These are phyloP conservation scores for Hydractinia symbiolongicarpus DNA, from an alignment of 30 jellyfish, hydroid and myxozoan species.

Conservation along the genomic window DNA sequence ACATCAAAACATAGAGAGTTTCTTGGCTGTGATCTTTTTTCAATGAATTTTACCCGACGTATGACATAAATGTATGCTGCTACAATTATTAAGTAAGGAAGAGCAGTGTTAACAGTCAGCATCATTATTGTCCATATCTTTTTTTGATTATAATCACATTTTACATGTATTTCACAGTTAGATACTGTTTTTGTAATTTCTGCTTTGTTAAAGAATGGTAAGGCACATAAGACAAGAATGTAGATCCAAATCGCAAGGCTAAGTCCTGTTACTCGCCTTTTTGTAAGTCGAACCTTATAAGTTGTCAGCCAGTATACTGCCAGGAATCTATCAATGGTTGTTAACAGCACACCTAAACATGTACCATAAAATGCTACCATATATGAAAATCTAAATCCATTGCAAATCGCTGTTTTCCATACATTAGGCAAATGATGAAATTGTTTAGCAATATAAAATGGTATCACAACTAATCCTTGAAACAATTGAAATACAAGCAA, in stretches of 20 bases:
- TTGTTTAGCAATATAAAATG: constrained; percentile 17
- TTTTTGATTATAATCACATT: constrained; percentile 4
- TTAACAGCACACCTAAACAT: not conserved
- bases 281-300: not conserved
- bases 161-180: not conserved
- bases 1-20: constrained; percentile 17
- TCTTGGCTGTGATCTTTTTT: constrained; percentile 1
- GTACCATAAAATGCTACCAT: constrained; percentile 23
- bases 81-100: not conserved
- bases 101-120: constrained; percentile 13
- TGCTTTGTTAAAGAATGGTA: not conserved
- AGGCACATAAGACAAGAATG: not conserved
- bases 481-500: constrained; percentile 11
- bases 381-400: constrained; percentile 23
- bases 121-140: constrained; percentile 12
- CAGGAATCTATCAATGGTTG: constrained; percentile 6
- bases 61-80: not conserved
- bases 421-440: not conserved
- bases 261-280: not conserved
- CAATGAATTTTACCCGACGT: not conserved
- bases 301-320: not conserved
- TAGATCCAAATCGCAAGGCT: constrained; percentile 2
- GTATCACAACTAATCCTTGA: constrained; percentile 15
- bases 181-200: not conserved
- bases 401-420: not conserved